These are phyloP conservation scores for Sycobia sp. DNA, from an alignment of 1,140 invertebrate species.

Conservation along the genomic window DNA sequence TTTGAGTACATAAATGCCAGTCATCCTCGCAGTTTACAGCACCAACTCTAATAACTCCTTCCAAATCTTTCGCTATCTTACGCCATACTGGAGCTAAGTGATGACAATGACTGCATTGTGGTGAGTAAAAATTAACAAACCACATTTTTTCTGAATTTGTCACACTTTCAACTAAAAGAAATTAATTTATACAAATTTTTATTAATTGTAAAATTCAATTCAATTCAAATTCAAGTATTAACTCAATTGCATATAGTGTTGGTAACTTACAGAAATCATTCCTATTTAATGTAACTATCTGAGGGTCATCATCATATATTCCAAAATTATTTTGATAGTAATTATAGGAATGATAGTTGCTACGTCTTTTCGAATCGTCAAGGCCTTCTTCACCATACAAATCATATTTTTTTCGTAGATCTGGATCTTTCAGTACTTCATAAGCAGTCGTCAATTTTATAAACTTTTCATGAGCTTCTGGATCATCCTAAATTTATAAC, in stretches of 20 bases:
- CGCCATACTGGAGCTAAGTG: constrained; percentile 79
- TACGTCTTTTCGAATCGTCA: constrained; percentile 60
- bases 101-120: constrained; percentile 85
- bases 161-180: constrained; percentile 65
- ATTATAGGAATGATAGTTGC: constrained; percentile 78
- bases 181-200: not conserved
- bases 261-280: constrained; percentile 75
- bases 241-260: not conserved
- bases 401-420: constrained; percentile 78
- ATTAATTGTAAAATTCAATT: not conserved
- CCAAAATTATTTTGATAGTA: constrained; percentile 87
- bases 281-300: constrained; percentile 77
- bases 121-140: constrained; percentile 88
- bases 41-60: constrained; percentile 75
- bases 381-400: constrained; percentile 77
- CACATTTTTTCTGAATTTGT: constrained; percentile 71
- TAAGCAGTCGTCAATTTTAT: constrained; percentile 80
- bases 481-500: constrained; percentile 66
- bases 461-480: constrained; percentile 76
- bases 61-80: constrained; percentile 73
- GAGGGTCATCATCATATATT: constrained; percentile 84
- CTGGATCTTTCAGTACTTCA: constrained; percentile 83
- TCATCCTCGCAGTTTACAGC: constrained; percentile 84
- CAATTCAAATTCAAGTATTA: not conserved
- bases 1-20: constrained; percentile 70